Evolutionary conservation across 1,140 invertebrate species (phyloP).

Genomic region (Ostrea denselamellosa): DNA sequence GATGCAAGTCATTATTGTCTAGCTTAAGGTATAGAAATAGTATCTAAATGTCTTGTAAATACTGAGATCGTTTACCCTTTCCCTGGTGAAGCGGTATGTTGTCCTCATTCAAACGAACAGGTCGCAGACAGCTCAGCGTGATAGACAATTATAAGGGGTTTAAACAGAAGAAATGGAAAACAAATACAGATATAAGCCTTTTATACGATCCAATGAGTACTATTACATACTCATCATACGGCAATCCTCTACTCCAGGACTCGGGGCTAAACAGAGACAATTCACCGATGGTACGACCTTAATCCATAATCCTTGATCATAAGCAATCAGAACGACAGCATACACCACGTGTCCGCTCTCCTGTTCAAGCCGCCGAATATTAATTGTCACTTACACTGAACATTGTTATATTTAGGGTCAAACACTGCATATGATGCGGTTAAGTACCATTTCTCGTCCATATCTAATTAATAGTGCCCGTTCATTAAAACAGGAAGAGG

Average conservation of each 20-base stretch:
- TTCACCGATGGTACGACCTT: background rate
- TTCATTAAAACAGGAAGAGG: too few species aligned
- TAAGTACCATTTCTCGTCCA: background rate
- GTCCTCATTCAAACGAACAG: too few species aligned
- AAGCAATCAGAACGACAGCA: background rate
- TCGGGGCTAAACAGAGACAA: background rate
- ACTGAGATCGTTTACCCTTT: too few species aligned
- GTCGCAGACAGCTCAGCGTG: background rate
- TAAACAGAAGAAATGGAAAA: background rate
- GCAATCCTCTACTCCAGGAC: conserved; percentile 1
- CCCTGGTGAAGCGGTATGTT: too few species aligned
- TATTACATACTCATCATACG: background rate
- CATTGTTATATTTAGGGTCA: background rate
- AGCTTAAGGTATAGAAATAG: too few species aligned
- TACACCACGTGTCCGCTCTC: background rate
- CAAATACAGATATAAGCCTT: background rate
- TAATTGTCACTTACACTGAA: background rate
- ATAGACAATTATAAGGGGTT: background rate
- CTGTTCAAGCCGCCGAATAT: background rate
- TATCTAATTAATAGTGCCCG: background rate
- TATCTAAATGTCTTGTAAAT: too few species aligned
- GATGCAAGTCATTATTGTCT: too few species aligned
- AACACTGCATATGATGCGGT: background rate
- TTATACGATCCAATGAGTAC: background rate
- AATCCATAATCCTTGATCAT: background rate